Evolutionary conservation across 2,797 vertebrate species (phyloP).

Genomic region (Galagoides demidoff): DNA sequence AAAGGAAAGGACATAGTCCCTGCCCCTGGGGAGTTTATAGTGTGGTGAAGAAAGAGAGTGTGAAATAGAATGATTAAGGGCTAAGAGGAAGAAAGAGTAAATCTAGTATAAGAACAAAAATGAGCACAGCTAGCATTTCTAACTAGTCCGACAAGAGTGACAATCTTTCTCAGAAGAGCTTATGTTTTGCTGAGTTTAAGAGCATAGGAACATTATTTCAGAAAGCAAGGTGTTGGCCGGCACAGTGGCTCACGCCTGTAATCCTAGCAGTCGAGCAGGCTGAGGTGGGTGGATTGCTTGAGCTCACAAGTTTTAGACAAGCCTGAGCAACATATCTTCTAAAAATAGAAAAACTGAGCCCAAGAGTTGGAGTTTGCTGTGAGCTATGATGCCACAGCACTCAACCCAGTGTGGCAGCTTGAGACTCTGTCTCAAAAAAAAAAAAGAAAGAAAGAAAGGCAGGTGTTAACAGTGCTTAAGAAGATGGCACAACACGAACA

Average conservation of each 20-base stretch:
- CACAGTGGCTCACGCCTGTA: no score
- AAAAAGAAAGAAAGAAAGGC: no score
- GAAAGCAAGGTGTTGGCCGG: background rate
- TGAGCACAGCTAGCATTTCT: background rate
- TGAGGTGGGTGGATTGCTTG: no score
- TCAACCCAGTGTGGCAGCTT: no score
- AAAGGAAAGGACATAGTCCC: background rate
- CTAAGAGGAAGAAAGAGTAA: background rate
- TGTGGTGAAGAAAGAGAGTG: background rate
- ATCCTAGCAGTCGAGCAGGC: no score
- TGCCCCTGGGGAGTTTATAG: background rate
- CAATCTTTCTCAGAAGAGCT: background rate
- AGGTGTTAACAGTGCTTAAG: background rate
- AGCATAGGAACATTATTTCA: background rate
- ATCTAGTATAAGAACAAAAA: background rate
- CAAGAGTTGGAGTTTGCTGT: no score
- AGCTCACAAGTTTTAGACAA: no score
- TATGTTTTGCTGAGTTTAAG: background rate
- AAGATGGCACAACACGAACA: background rate
- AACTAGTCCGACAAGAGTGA: background rate
- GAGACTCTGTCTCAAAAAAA: no score
- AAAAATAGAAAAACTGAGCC: no score
- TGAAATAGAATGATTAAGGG: background rate
- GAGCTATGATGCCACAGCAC: no score
- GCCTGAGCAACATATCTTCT: no score